Evolutionary conservation across 2,797 vertebrate species (phyloP).

Genomic region (Knipowitschia caucasica): DNA sequence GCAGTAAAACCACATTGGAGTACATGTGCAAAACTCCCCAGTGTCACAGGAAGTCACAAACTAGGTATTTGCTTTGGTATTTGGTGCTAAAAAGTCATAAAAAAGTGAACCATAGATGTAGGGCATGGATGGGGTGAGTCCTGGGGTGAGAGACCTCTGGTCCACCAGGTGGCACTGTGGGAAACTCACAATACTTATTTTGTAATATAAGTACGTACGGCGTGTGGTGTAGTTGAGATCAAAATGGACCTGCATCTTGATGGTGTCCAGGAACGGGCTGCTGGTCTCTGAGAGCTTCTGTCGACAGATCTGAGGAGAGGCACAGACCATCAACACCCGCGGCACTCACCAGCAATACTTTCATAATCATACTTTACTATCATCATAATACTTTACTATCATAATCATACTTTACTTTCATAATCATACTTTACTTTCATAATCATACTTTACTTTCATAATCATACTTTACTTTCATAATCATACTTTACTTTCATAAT

Average conservation of each 20-base stretch:
- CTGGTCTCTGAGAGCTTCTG: conserved; percentile 77
- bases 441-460: neutral
- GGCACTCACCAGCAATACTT: too few relatives aligned
- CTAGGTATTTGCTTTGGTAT: too few relatives aligned
- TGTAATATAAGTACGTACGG: conserved; percentile 73
- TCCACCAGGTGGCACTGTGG: too few relatives aligned
- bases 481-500: neutral
- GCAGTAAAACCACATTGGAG: too few relatives aligned
- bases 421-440: conserved; percentile 76
- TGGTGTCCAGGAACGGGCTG: conserved; percentile 86
- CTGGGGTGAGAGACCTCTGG: too few relatives aligned
- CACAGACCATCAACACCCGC: neutral
- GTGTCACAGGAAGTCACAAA: too few relatives aligned
- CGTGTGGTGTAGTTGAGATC: conserved; percentile 84
- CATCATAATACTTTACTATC: conserved; percentile 65
- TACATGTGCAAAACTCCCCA: too few relatives aligned
- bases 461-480: conserved; percentile 77
- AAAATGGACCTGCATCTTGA: conserved; percentile 96
- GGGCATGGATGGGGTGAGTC: too few relatives aligned
- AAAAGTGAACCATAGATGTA: too few relatives aligned
- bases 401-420: neutral
- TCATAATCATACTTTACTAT: too few relatives aligned
- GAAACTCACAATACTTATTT: too few relatives aligned
- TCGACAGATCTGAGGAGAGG: conserved; percentile 81
- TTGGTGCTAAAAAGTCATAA: too few relatives aligned